phyloP scores from a whole-genome alignment of 2,888 invertebrate genomes.

The Drosophila aldrichi region DNA sequence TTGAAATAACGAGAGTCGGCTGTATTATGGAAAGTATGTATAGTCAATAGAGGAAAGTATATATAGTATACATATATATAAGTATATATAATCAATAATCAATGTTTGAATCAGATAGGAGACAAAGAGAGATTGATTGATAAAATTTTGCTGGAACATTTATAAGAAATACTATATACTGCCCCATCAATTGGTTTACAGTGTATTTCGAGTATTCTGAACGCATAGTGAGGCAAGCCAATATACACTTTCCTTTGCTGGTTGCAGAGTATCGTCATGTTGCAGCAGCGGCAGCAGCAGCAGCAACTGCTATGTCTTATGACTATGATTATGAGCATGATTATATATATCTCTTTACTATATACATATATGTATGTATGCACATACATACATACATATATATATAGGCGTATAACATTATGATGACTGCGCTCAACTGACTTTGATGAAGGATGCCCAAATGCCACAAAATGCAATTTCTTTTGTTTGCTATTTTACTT shows the following conservation, averaged over 20 bases:
- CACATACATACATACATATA: background rate
- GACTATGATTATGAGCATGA: conserved; percentile 34
- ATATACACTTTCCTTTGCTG: conserved; percentile 8
- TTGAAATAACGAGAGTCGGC: too few relatives aligned
- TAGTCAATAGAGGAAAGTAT: too few relatives aligned
- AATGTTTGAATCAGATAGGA: too few relatives aligned
- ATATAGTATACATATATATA: too few relatives aligned
- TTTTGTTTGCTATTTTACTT: conserved; percentile 36
- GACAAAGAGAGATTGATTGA: too few relatives aligned
- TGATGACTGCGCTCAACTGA: conserved; percentile 42
- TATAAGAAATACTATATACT: too few relatives aligned
- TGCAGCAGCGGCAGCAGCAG: conserved; percentile 11
- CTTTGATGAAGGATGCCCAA: conserved; percentile 59
- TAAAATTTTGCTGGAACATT: too few relatives aligned
- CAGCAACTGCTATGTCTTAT: conserved; percentile 5
- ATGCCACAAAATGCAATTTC: conserved; percentile 63
- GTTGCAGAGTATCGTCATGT: conserved; percentile 2
- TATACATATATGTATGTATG: conserved; percentile 6
- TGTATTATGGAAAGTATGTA: too few relatives aligned
- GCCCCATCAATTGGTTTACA: too few relatives aligned
- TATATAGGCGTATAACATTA: conserved; percentile 16
- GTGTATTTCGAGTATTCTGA: too few relatives aligned
- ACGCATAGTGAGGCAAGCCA: too few relatives aligned
- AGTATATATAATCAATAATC: too few relatives aligned
- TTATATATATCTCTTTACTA: conserved; percentile 18